Conservation (phyloP, 2,888 invertebrate genomes). For the Cosmorhoe ocellata region DNA sequence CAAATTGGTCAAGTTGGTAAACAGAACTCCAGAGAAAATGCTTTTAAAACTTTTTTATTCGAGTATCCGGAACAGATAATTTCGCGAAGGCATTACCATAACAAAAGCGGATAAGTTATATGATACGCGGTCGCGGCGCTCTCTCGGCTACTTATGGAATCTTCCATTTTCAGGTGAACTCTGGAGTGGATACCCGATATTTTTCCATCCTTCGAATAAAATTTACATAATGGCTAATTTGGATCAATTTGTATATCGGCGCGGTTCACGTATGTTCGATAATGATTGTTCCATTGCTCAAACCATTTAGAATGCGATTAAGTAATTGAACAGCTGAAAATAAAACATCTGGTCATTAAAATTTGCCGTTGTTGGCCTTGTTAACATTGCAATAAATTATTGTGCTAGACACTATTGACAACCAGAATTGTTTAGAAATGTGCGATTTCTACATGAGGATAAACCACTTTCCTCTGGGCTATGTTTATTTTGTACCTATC, state of each 20-base stretch:
- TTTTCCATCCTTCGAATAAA: constrained; percentile 39
- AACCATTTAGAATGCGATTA: constrained; percentile 22
- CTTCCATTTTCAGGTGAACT: constrained; percentile 62
- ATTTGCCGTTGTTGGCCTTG: constrained; percentile 11
- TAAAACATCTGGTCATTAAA: constrained; percentile 17
- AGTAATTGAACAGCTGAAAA: constrained; percentile 26
- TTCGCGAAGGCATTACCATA: constrained; percentile 70
- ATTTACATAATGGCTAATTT: constrained; percentile 60
- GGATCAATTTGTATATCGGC: constrained; percentile 48
- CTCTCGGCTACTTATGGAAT: constrained; percentile 47
- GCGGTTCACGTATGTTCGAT: constrained; percentile 34
- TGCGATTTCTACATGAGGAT: constrained; percentile 5
- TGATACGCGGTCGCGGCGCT: constrained; percentile 56
- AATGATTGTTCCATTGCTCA: constrained; percentile 24
- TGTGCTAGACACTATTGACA: constrained; percentile 9
- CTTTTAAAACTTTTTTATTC: constrained; percentile 52
- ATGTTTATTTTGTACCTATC: constrained; percentile 17
- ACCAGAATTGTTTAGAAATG: constrained; percentile 7
- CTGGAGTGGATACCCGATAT: constrained; percentile 53
- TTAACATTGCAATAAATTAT: constrained; percentile 8
- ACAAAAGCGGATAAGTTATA: constrained; percentile 76
- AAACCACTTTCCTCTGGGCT: constrained; percentile 24
- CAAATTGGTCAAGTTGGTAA: constrained; percentile 32
- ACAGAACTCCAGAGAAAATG: constrained; percentile 36
- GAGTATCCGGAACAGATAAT: constrained; percentile 65